Base-by-base conservation (phyloP, 2,113 vertebrate genomes). In the Passer domesticus region DNA sequence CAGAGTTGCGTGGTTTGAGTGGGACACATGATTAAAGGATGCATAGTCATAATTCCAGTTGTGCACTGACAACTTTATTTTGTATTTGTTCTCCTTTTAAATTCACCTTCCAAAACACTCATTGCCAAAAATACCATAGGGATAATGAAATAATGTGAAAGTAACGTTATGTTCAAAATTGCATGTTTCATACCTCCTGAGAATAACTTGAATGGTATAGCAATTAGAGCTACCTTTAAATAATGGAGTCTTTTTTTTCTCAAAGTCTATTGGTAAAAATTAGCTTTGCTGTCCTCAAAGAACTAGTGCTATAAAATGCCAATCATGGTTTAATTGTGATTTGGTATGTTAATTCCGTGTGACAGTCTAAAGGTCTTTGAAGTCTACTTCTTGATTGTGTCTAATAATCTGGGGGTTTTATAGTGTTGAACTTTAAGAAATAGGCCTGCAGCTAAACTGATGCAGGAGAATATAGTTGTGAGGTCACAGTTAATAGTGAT, bases 311-410 rank as follows among this genome's bases (percentile, higher is more conserved):
- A 63, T 96, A 91, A 97, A 97, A 97, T 96, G 93, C 93, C 95
- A 96, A 27, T 97, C 92, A 85, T 83, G 68, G 89, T 91, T 97
- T 97, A 97, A 90, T 96, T 97, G 94, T 96, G 88, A 90, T 96
- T 96, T 33, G 37, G 87, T 96, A 97, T 97, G 96, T 94, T 98
- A 97, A 98, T 98, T 95, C 96, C 47, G 53, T 89, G 69, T 96
- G 97, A 97, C 96, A 97, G 90, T 95, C 89, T 93, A 89, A 89
- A 95, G 73, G 72, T 85, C 97, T 98, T 98, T 98, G 97, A 98
- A 97, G 96, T 97, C 86, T 96, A 89, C 95, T 97, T 98, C 97
- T 97, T 96, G 96, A 96, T 97, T 96, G 87, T 94, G 94, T 97
- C 92, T 97, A 96, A 87, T 97, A 97, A 97, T 95, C 87, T 93